Base-by-base conservation (phyloP, 2,797 vertebrate species). In the Channa striata region DNA sequence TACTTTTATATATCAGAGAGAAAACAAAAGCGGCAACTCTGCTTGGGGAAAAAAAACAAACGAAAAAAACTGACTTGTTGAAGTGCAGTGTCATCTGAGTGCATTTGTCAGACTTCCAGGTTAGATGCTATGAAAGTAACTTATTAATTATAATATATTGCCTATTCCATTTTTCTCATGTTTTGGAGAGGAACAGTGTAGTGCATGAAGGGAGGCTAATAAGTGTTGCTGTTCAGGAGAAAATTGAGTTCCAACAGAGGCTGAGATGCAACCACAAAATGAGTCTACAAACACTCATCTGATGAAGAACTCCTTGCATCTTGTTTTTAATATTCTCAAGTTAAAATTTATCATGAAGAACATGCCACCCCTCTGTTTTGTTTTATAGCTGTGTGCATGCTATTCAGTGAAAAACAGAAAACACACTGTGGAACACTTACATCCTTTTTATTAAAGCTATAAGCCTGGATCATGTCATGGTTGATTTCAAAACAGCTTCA, bases 211-310 rank as follows among this genome's bases (percentile, higher is more conserved):
- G 37, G 50, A 72, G 49, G 34, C 21, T 61, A 71, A 80, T 72
- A 66, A 61, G 71, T 52, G 59, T 46, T 70, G 53, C 47, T 80
- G 53, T 74, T 83, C 36, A 33, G 64, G 70, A 57, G 83, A 62
- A 82, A 87, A 88, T 81, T 80, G 60, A 78, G 71, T 84, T 88
- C 78, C 63, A 83, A 70, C 59, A 68, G 43, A 40, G 34, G 50
- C 82, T 78, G 72, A 67, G 67, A 63, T 54, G 71, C 40, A 76
- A 39, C 56, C 42, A 51, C 53, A 68, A 57, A 85, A 87, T 84
- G 66, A 77, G 51, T 61, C 47, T 46, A 52, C 72, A 78, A 68
- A 74, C 79, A 81, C 74, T 85, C 74, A 58, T 82, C 64, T 60
- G 58, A 83, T 73, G 74, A 80, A 69, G 53, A 77, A 70, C 64